Evolutionary conservation across 2,113 vertebrate species (phyloP).

Genomic region (Cheilinus undulatus): DNA sequence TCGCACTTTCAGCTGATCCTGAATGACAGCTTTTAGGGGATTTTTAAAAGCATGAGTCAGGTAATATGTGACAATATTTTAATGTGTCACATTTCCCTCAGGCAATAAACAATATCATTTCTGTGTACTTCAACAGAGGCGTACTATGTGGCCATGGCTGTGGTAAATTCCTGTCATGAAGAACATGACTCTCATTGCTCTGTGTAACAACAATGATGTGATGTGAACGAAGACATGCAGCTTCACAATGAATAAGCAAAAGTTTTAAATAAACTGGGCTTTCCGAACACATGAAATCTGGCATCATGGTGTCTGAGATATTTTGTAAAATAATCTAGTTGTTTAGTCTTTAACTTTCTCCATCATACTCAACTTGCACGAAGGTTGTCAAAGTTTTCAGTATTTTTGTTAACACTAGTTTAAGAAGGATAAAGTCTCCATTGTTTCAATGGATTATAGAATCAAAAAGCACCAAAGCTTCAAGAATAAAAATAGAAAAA

Average conservation of each 20-base stretch:
- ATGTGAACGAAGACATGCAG: slow-evolving; percentile 15
- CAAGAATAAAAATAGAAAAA: no score
- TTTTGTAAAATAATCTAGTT: background rate
- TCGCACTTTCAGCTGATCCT: slow-evolving; percentile 12
- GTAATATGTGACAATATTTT: slow-evolving; percentile 16
- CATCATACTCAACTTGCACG: background rate
- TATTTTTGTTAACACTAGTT: no score
- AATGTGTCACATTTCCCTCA: slow-evolving; percentile 50
- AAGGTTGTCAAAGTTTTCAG: no score
- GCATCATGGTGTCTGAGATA: background rate
- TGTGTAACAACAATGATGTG: slow-evolving; percentile 17
- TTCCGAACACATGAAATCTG: background rate
- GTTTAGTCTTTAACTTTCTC: background rate
- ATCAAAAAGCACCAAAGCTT: no score
- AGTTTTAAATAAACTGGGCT: slow-evolving; percentile 4
- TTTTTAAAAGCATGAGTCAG: slow-evolving; percentile 13
- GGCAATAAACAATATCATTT: slow-evolving; percentile 39
- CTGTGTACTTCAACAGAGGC: slow-evolving; percentile 14
- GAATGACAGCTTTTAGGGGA: slow-evolving; percentile 18
- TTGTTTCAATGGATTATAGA: no score
- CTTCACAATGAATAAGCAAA: slow-evolving; percentile 31
- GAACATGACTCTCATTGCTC: background rate
- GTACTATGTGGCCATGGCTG: background rate
- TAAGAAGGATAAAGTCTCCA: no score
- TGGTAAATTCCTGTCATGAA: background rate